phyloP scores from a whole-genome alignment of 2,888 invertebrate species.

The Zootermopsis nevadensis region DNA sequence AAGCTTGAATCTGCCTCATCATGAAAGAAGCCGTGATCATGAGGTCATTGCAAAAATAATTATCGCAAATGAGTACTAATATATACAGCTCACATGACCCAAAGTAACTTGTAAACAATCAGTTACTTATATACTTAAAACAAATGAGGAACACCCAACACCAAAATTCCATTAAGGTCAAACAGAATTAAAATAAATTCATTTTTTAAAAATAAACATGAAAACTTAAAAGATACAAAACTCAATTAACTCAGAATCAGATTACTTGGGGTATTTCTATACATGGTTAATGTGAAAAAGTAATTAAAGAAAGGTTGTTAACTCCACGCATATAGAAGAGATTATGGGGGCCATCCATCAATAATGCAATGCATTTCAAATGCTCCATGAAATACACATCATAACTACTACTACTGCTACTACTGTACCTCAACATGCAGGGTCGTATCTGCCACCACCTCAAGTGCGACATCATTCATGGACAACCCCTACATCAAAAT shows the following conservation, averaged over 20 bases:
- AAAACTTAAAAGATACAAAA: neutral
- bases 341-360: conserved; percentile 40
- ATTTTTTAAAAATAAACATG: neutral
- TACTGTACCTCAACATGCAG: conserved; percentile 33
- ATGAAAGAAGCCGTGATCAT: too few species aligned
- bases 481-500: conserved; percentile 44
- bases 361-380: conserved; percentile 42
- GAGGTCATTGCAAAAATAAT: too few species aligned
- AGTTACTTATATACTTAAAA: neutral
- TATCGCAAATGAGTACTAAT: too few species aligned
- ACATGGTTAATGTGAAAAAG: neutral
- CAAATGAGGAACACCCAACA: neutral
- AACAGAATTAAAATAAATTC: neutral
- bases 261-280: neutral
- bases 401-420: neutral
- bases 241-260: neutral
- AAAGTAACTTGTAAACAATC: neutral
- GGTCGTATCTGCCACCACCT: conserved; percentile 29
- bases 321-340: neutral
- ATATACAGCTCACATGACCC: too few species aligned
- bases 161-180: neutral
- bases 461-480: conserved; percentile 49
- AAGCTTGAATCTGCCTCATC: too few species aligned
- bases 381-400: neutral
- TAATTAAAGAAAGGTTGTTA: neutral